Evolutionary conservation across 1,140 invertebrate genomes (phyloP).

Genomic region (Drosophila ficusphila): DNA sequence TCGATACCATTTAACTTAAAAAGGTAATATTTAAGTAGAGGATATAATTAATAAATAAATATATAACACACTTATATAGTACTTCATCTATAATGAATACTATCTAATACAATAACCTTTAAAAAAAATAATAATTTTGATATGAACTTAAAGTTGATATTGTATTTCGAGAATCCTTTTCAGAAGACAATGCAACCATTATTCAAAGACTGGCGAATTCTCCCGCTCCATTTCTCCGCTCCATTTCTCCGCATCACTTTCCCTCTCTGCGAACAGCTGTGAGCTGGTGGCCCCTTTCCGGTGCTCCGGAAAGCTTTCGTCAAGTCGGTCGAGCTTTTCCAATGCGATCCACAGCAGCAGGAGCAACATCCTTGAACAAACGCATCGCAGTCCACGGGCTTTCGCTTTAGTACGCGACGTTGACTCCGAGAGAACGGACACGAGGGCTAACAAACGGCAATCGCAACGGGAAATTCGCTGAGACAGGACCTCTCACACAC

Average conservation of each 20-base stretch:
- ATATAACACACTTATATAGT: too few species aligned
- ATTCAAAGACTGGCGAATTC: conserved; percentile 2
- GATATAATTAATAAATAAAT: too few species aligned
- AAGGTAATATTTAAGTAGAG: too few species aligned
- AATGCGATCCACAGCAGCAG: conserved; percentile 62
- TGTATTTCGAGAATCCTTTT: neutral
- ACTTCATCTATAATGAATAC: too few species aligned
- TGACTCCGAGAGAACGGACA: conserved; percentile 65
- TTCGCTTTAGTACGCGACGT: conserved; percentile 70
- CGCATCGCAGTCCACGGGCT: conserved; percentile 59
- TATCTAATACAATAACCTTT: too few species aligned
- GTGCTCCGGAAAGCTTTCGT: conserved; percentile 59
- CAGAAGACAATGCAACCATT: neutral
- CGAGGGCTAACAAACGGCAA: conserved; percentile 34
- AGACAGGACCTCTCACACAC: conserved; percentile 22
- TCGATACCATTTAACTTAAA: too few species aligned
- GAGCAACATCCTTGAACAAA: conserved; percentile 71
- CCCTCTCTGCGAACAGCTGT: conserved; percentile 63
- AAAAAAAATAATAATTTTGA: too few species aligned
- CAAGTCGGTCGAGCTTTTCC: conserved; percentile 54
- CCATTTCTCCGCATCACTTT: conserved; percentile 43
- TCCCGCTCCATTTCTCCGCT: neutral
- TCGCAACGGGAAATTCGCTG: conserved; percentile 20
- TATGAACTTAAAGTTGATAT: too few species aligned
- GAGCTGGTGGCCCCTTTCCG: neutral